phyloP scores from a whole-genome alignment of 2,113 vertebrate species.

The Eptatretus burgeri region DNA sequence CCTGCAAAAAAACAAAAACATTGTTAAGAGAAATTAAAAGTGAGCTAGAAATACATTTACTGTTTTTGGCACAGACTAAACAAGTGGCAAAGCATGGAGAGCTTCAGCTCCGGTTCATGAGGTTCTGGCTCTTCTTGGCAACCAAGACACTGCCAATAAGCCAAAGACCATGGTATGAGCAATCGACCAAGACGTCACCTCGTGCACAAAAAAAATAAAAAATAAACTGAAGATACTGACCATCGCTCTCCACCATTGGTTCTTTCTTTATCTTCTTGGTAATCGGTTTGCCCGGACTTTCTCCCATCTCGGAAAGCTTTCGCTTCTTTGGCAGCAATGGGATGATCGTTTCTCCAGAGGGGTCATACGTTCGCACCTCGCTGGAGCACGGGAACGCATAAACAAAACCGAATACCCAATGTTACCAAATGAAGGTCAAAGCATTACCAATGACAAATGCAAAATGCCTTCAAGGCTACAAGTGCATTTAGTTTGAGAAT shows the following conservation, averaged over 20 bases:
- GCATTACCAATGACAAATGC: neutral
- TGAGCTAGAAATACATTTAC: too few species aligned
- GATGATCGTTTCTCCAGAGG: constrained; percentile 60
- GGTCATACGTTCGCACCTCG: constrained; percentile 54
- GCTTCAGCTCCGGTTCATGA: too few species aligned
- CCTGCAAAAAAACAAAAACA: too few species aligned
- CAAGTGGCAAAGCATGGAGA: too few species aligned
- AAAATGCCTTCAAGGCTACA: neutral
- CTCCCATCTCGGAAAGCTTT: constrained; percentile 42
- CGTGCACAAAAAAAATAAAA: neutral
- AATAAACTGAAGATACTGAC: constrained; percentile 14
- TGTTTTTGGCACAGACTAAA: too few species aligned
- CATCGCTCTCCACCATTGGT: constrained; percentile 19
- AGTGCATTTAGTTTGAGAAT: neutral
- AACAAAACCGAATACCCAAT: neutral
- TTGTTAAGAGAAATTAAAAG: too few species aligned
- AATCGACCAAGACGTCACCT: too few species aligned
- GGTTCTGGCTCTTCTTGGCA: too few species aligned
- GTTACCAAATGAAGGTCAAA: neutral
- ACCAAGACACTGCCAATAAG: too few species aligned
- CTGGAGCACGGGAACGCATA: constrained; percentile 15
- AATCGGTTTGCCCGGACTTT: constrained; percentile 21
- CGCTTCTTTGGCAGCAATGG: constrained; percentile 53
- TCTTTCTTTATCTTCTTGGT: constrained; percentile 56
- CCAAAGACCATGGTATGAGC: too few species aligned